Percentiles rank a stretch among this genome's conserved stretches.
phyloP scores from a whole-genome alignment of 1,140 invertebrate species.

The Drosophila nebulosa region DNA sequence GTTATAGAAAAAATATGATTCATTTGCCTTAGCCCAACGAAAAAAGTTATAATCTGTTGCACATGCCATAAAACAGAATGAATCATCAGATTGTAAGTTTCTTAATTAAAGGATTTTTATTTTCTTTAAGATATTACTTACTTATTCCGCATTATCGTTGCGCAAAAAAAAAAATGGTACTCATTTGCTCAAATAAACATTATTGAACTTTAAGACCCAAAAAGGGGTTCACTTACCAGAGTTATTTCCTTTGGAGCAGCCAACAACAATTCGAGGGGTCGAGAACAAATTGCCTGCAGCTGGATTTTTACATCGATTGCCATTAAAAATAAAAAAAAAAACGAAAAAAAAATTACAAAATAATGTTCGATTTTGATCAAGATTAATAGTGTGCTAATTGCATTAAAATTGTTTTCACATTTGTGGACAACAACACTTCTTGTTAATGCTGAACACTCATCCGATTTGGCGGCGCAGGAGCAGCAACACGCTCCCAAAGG shows the following conservation, averaged over 20 bases:
- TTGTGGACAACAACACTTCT: background rate
- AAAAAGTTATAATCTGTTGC: too few species aligned
- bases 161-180: too few species aligned
- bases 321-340: background rate
- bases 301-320: background rate
- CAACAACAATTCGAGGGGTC: background rate
- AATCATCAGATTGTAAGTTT: too few species aligned
- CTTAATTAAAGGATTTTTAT: too few species aligned
- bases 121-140: background rate
- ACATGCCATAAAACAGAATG: too few species aligned
- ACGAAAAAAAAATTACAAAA: background rate
- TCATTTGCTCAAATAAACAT: background rate
- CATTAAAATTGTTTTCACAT: slow-evolving; percentile 41
- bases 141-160: background rate
- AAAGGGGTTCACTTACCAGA: background rate
- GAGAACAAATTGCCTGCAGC: background rate
- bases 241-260: background rate
- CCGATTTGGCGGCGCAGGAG: background rate
- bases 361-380: slow-evolving; percentile 43
- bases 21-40: too few species aligned
- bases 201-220: background rate
- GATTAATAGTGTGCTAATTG: slow-evolving; percentile 72
- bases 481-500: slow-evolving; percentile 14
- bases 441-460: slow-evolving; percentile 20
- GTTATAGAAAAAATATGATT: too few species aligned